These are phyloP conservation scores for Lepidurus apus DNA, from an alignment of 1,140 invertebrate species.

Conservation along the genomic window DNA sequence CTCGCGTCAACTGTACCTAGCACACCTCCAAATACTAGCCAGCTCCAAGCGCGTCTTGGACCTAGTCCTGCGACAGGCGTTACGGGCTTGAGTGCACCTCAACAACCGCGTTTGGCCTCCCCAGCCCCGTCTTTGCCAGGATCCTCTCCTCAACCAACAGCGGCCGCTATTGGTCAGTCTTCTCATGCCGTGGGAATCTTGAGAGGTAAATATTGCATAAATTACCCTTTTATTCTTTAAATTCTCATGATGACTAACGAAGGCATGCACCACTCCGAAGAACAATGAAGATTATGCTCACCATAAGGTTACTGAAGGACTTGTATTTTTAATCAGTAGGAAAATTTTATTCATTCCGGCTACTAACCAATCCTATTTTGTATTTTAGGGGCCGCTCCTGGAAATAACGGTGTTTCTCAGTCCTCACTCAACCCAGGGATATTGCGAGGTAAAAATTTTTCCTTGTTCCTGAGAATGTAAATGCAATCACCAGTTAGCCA, in stretches of 20 bases:
- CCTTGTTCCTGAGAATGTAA: too few relatives aligned
- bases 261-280: constrained; percentile 16
- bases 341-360: not conserved
- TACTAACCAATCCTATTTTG: not conserved
- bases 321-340: not conserved
- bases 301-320: not conserved
- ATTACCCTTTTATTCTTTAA: not conserved
- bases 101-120: constrained; percentile 30
- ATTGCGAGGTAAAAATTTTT: not conserved
- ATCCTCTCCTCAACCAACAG: not conserved
- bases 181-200: not conserved
- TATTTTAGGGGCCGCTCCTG: not conserved
- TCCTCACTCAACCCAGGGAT: not conserved
- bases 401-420: not conserved
- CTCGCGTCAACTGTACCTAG: constrained; percentile 15
- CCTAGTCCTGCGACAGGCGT: not conserved
- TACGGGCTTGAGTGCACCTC: constrained; percentile 20
- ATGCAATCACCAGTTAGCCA: too few relatives aligned
- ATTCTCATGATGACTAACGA: not conserved
- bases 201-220: not conserved
- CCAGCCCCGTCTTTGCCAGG: constrained; percentile 31
- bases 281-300: not conserved
- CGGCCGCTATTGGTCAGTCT: constrained; percentile 7
- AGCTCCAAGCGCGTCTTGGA: not conserved
- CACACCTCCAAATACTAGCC: not conserved